Evolutionary conservation across 1,140 invertebrate genomes (phyloP).

Genomic region (Bacillus rossius): DNA sequence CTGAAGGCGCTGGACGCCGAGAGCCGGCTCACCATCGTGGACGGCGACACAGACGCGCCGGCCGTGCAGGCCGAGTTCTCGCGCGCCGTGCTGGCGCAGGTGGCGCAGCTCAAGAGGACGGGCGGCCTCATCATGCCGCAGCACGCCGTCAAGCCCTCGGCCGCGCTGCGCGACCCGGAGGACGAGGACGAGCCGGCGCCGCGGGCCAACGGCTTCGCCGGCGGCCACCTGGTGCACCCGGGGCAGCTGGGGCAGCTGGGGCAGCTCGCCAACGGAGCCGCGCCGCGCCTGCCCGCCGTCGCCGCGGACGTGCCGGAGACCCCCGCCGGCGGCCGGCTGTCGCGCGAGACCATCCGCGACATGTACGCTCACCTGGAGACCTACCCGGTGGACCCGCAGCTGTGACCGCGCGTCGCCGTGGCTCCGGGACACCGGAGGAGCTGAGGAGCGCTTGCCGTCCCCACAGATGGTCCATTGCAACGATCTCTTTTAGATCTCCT

Average conservation of each 20-base stretch:
- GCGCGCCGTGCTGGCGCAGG: conserved; percentile 57
- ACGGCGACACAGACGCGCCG: conserved; percentile 68
- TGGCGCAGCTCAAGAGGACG: conserved; percentile 48
- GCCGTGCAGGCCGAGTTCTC: conserved; percentile 63
- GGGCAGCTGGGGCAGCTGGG: not conserved
- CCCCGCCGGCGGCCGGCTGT: conserved; percentile 16
- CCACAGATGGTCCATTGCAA: too few relatives aligned
- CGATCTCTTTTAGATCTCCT: too few relatives aligned
- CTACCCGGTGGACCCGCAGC: conserved; percentile 26
- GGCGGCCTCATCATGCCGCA: conserved; percentile 23
- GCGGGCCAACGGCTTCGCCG: not conserved
- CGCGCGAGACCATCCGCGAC: conserved; percentile 31
- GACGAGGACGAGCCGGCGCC: conserved; percentile 6
- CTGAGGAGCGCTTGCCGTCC: not conserved
- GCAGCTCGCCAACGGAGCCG: conserved; percentile 3
- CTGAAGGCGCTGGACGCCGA: conserved; percentile 75
- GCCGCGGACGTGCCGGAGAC: too few relatives aligned
- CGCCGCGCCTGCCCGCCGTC: too few relatives aligned
- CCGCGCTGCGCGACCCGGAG: conserved; percentile 24
- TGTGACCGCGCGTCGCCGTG: conserved; percentile 10
- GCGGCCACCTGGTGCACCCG: too few relatives aligned
- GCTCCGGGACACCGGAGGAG: too few relatives aligned
- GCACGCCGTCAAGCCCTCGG: conserved; percentile 8
- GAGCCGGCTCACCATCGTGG: conserved; percentile 71
- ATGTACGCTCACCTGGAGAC: conserved; percentile 38